Evolutionary conservation across 30 jellyfish, hydroid and myxozoan genomes (phyloP), one percentile per base, ranked within the genome.

Genomic region (Aurelia sp.): DNA sequence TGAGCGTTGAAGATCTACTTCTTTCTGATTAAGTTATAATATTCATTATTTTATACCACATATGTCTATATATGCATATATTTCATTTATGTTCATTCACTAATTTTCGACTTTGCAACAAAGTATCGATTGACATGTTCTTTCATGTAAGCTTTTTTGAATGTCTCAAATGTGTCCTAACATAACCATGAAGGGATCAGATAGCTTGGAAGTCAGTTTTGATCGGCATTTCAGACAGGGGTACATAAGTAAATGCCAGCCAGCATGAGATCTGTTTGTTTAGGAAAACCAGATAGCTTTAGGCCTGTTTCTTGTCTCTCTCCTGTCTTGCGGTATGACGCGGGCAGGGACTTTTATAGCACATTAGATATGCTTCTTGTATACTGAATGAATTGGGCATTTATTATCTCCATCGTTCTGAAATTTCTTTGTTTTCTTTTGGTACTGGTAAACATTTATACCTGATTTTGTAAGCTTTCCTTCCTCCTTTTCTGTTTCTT

Each of bases 391-490:
- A n/a, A 13, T 59, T 59, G 69, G 69, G 13, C 69, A 8, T 44
- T 4, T 59, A 59, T 59, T 59, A 59, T 59, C 69, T 13, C 69
- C 69, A 59, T 1, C 13, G 35, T 69, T 67, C 86, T 33, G 74
- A 59, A 21, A 75, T 15, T 61, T 75, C 91, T 3, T 51, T 60
- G 21, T 23, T 64, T 84, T 82, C 85, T 57, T 61, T 57, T n/a
- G 18, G 40, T 47, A 82, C 37, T 7, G 91, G 91, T 70, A 82
- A 40, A 69, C 91, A 82, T 23, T 58, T 82, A 81, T 82, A 82
- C 62, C 73, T 82, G 59, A 71, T 82, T 69, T 74, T 82, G 80
- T 82, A 82, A 68, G 79, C 79, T 19, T 82, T 82, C 79, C 70
- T 82, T 9, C 76, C 76, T 19, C 71, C 71, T 65, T 71, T 82